Evolutionary conservation across 37 sponge, comb jelly and placozoan genomes (phyloP).

Genomic region (Ephydatia muelleri): DNA sequence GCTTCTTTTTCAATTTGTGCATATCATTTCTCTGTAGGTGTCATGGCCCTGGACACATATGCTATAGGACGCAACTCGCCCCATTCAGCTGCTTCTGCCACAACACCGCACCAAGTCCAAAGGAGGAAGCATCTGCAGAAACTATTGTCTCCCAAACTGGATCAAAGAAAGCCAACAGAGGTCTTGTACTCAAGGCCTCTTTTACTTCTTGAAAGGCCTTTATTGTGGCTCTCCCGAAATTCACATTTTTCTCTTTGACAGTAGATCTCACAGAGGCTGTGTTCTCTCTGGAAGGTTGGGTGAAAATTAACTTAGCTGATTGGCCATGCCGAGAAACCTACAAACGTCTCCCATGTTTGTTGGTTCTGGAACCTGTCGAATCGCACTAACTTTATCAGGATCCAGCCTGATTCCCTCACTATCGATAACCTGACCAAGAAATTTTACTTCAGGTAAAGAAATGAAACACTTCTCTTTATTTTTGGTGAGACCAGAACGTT

Average conservation of each 20-base stretch:
- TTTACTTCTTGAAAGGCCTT: conserved; percentile 39
- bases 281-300: conserved; percentile 17
- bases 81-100: conserved; percentile 18
- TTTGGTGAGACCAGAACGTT: conserved; percentile 21
- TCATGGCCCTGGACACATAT: conserved; percentile 51
- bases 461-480: conserved; percentile 31
- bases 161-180: conserved; percentile 43
- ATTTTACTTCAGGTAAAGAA: conserved; percentile 4
- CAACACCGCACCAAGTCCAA: conserved; percentile 51
- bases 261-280: conserved; percentile 33
- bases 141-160: conserved; percentile 14
- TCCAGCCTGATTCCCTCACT: conserved; percentile 43
- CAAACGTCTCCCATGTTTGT: conserved; percentile 20
- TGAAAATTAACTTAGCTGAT: conserved; percentile 38
- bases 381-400: conserved; percentile 39
- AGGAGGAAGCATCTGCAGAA: conserved; percentile 36
- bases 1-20: conserved; percentile 64
- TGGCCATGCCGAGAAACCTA: conserved; percentile 52
- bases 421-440: conserved; percentile 30
- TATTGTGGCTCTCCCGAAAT: conserved; percentile 36
- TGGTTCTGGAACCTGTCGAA: conserved; percentile 15
- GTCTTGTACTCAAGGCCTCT: conserved; percentile 5
- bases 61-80: conserved; percentile 41
- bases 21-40: conserved; percentile 40
- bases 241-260: conserved; percentile 24